phyloP scores from a whole-genome alignment of 1,140 invertebrate genomes.

The roundworm (Caenorhabditis elegans) region DNA sequence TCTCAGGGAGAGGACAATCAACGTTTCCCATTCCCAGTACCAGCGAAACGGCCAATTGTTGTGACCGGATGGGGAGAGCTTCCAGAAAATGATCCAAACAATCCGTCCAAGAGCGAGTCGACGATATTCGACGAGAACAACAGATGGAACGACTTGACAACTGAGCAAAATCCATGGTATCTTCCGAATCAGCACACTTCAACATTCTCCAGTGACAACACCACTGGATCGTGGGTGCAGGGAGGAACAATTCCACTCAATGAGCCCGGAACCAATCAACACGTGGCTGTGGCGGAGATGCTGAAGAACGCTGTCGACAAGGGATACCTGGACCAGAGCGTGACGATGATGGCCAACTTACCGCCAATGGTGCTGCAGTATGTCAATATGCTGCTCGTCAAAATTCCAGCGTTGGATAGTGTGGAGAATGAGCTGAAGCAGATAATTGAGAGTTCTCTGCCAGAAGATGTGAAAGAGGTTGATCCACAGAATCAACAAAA shows the following conservation, averaged over 20 bases:
- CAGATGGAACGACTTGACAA: constrained; percentile 8
- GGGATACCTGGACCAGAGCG: constrained; percentile 39
- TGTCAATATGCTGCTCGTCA: constrained; percentile 18
- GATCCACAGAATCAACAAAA: not conserved
- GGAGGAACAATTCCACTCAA: not conserved
- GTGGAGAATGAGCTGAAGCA: constrained; percentile 34
- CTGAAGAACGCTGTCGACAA: constrained; percentile 18
- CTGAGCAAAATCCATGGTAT: constrained; percentile 32
- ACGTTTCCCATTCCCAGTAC: constrained; percentile 37
- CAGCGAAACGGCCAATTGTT: constrained; percentile 36
- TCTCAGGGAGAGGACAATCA: constrained; percentile 35
- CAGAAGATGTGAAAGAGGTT: constrained; percentile 21
- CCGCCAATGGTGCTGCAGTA: not conserved
- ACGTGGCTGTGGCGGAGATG: not conserved
- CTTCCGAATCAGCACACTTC: not conserved
- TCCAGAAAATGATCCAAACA: constrained; percentile 47
- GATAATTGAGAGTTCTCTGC: constrained; percentile 18
- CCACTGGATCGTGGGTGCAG: not conserved
- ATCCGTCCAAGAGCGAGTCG: constrained; percentile 31
- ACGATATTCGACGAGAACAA: not conserved
- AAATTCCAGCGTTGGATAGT: constrained; percentile 37
- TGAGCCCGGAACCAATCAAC: constrained; percentile 6
- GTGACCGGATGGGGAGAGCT: constrained; percentile 48
- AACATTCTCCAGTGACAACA: not conserved
- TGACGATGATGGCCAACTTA: constrained; percentile 12